A percentile compares a stretch with the other conserved stretches of the same genome.
phyloP scores from a whole-genome alignment of 2,113 vertebrate genomes.

The Eclectus roratus region DNA sequence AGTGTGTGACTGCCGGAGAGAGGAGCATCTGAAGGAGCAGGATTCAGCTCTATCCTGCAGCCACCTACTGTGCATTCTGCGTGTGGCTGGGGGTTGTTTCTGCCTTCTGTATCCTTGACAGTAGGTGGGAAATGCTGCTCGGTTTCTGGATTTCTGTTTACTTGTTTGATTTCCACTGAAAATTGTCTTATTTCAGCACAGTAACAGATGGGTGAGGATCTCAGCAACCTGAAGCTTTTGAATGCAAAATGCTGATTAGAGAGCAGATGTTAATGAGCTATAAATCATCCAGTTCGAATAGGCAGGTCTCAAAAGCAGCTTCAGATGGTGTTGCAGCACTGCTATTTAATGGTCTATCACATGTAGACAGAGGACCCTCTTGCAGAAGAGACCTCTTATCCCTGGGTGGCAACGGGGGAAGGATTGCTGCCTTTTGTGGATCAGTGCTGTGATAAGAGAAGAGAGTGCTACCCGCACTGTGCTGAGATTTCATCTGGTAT shows the following conservation, averaged over 20 bases:
- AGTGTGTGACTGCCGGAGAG: background rate
- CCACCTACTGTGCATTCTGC: background rate
- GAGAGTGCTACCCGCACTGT: background rate
- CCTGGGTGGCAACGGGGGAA: background rate
- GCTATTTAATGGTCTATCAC: background rate
- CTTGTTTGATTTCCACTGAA: background rate
- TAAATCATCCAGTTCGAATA: background rate
- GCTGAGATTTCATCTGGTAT: background rate
- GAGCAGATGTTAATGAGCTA: background rate
- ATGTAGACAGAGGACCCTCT: background rate
- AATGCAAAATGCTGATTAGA: background rate
- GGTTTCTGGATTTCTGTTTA: background rate
- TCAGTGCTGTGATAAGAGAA: background rate
- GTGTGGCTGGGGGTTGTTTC: background rate
- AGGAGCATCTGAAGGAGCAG: background rate
- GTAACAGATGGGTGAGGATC: slow-evolving; percentile 21
- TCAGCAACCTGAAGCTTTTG: background rate
- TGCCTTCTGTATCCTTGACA: background rate
- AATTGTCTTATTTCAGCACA: background rate
- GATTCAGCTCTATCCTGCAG: background rate
- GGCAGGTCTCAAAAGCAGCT: background rate
- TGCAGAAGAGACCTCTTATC: background rate
- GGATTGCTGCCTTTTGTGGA: background rate
- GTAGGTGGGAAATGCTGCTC: background rate
- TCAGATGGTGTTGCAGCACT: background rate